phyloP scores from a whole-genome alignment of 2,113 vertebrate genomes.

The Desmodus rotundus region DNA sequence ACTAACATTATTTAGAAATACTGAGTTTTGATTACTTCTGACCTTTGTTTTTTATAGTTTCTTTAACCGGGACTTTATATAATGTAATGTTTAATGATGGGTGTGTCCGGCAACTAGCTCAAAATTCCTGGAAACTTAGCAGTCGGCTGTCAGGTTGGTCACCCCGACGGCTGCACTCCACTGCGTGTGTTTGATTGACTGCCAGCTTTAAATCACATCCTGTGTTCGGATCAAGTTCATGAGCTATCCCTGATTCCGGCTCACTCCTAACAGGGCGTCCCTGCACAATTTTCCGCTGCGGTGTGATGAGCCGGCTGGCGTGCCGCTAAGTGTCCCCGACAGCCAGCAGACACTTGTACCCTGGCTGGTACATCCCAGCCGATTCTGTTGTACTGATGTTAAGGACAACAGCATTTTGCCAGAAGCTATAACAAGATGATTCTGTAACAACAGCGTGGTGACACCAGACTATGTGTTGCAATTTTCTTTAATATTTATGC shows the following conservation, averaged over 20 bases:
- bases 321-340: slow-evolving; percentile 56
- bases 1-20: neutral
- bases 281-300: slow-evolving; percentile 43
- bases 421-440: slow-evolving; percentile 65
- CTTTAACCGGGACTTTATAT: neutral
- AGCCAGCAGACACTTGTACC: slow-evolving; percentile 65
- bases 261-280: slow-evolving; percentile 38
- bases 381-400: slow-evolving; percentile 31
- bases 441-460: slow-evolving; percentile 57
- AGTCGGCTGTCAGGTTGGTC: fast-evolving
- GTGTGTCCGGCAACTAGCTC: neutral
- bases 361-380: slow-evolving; percentile 38
- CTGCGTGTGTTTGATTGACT: neutral
- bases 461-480: slow-evolving; percentile 38
- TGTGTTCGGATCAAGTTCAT: neutral
- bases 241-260: slow-evolving; percentile 57
- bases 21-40: neutral
- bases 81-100: neutral
- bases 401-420: slow-evolving; percentile 70
- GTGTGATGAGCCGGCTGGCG: slow-evolving; percentile 27
- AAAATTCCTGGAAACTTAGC: neutral
- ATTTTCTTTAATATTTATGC: slow-evolving; percentile 70
- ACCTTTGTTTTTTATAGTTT: neutral
- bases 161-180: fast-evolving
- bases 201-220: neutral